Base-by-base conservation (phyloP, 2,888 invertebrate species). In the Diogma glabrata region DNA sequence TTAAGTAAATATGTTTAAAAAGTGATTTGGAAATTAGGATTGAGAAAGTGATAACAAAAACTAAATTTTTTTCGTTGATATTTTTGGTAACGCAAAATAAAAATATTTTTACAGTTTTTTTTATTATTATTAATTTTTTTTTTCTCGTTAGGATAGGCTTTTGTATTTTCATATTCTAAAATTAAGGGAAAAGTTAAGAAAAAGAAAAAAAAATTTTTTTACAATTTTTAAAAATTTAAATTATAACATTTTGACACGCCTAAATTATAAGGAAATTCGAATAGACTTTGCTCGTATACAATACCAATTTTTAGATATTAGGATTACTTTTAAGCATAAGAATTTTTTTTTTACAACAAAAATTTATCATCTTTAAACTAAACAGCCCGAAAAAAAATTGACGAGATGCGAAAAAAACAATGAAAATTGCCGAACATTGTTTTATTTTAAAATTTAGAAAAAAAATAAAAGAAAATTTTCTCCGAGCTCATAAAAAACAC, bases 251-350 rank as follows among this genome's bases (percentile, higher is more conserved):
- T 24, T 7, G 5, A 7, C 7, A 24, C 24, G 49, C 49, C 49
- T 51, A 48, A 52, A 51, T 30, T 45, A 19, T 26, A 49, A 45
- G 23, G 12, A 33, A 52, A 52, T 52, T 52, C 52, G 49, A 40
- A 52, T 36, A 53, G 53, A 53, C 53, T 53, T 53, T 49, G 49
- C 47, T 46, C 51, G 53, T 53, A 53, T 53, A 53, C 53, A 53
- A 53, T 53, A 53, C 46, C 30, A 48, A 20, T 20, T 22, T 16
- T 22, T 20, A 6, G 5, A n/a, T n/a, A n/a, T n/a, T n/a, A n/a
- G n/a, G n/a, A n/a, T n/a, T n/a, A n/a, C n/a, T n/a, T n/a, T n/a
- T n/a, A n/a, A n/a, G n/a, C n/a, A n/a, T 24, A 24, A 24, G 24
- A 24, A 24, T 24, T 24, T 6, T 24, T 9, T 24, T 24, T 24